phyloP scores from a whole-genome alignment of 1,140 invertebrate genomes.

The Zaprionus camerounensis region DNA sequence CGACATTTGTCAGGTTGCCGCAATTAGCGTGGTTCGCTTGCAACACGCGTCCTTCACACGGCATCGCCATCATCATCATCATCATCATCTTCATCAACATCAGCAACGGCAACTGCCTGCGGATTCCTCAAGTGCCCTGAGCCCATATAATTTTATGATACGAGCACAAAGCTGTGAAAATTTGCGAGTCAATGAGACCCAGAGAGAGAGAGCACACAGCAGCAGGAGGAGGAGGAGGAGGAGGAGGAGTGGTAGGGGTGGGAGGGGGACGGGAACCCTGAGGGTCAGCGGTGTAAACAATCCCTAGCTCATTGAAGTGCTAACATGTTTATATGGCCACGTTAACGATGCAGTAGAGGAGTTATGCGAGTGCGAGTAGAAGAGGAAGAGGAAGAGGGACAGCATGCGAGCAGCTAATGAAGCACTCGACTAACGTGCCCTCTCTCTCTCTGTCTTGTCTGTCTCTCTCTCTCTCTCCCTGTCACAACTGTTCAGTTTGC shows the following conservation, averaged over 20 bases:
- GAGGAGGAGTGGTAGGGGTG: neutral
- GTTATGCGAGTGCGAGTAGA: neutral
- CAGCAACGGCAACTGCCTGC: neutral
- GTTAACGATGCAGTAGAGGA: slow-evolving; percentile 29
- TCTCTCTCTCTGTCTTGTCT: neutral
- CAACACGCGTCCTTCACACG: slow-evolving; percentile 40
- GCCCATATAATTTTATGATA: slow-evolving; percentile 68
- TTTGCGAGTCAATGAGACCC: slow-evolving; percentile 11
- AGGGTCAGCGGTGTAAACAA: slow-evolving; percentile 4
- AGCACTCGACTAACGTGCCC: neutral
- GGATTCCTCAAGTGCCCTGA: slow-evolving; percentile 41
- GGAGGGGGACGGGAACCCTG: neutral
- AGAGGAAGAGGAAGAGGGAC: neutral
- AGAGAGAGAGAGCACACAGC: neutral
- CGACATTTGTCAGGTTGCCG: slow-evolving; percentile 77
- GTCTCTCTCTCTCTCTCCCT: neutral
- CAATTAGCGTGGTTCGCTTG: slow-evolving; percentile 61
- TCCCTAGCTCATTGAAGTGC: slow-evolving; percentile 29
- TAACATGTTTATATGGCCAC: slow-evolving; percentile 44
- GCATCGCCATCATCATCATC: slow-evolving; percentile 10
- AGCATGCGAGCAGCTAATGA: neutral
- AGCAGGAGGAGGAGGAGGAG: too few species aligned
- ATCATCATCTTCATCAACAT: neutral
- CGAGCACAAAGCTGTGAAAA: slow-evolving; percentile 13
- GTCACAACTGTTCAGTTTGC: slow-evolving; percentile 3